These are phyloP conservation scores for Myrmecobius fasciatus DNA, from an alignment of 2,113 vertebrate species.

Conservation along the genomic window DNA sequence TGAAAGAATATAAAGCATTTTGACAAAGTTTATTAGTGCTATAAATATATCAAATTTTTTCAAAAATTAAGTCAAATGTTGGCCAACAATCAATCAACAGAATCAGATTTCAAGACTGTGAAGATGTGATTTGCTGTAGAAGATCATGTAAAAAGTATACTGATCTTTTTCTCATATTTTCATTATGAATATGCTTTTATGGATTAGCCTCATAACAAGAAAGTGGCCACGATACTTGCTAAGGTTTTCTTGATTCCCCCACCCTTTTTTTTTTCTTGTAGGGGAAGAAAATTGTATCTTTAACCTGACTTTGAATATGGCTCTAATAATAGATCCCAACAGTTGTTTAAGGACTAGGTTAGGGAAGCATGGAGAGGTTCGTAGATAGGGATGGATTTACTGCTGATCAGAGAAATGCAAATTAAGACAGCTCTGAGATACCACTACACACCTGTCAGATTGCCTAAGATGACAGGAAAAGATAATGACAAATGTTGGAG, in stretches of 20 bases:
- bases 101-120: background rate
- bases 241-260: background rate
- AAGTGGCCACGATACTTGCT: background rate
- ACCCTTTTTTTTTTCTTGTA: background rate
- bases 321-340: background rate
- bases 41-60: background rate
- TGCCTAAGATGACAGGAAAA: no score
- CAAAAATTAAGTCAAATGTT: background rate
- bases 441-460: no score
- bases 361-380: background rate
- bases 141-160: background rate
- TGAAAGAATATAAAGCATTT: background rate
- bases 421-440: no score
- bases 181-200: background rate
- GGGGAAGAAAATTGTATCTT: background rate
- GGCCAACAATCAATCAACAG: background rate
- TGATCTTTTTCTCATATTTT: background rate
- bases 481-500: no score
- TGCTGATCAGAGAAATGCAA: no score
- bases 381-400: background rate
- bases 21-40: background rate
- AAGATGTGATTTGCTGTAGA: background rate
- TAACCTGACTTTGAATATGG: background rate
- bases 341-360: background rate
- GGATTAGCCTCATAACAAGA: background rate